Evolutionary conservation across 1,140 invertebrate genomes (phyloP).

Genomic region (Atopsyche davidsoni): DNA sequence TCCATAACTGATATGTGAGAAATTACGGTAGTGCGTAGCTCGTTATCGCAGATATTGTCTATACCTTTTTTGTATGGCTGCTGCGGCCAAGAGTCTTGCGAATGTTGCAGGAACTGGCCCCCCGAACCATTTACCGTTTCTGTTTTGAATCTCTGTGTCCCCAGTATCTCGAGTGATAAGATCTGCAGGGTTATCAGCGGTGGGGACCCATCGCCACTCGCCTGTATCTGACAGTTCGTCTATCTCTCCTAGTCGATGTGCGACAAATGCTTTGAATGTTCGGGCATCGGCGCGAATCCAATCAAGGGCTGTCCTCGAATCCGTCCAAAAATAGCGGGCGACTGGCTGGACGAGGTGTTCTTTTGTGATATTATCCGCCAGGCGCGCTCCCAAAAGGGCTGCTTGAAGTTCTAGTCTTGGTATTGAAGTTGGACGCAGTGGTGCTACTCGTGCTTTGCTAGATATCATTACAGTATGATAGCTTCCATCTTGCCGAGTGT

Average conservation of each 20-base stretch:
- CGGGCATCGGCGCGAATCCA: slow-evolving; percentile 33
- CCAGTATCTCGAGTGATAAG: slow-evolving; percentile 21
- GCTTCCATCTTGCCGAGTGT: no score
- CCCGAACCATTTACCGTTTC: slow-evolving; percentile 1
- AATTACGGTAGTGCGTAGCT: no score
- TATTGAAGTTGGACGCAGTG: slow-evolving; percentile 27
- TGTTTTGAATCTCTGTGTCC: background rate
- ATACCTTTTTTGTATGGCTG: no score
- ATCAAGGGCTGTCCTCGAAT: slow-evolving; percentile 31
- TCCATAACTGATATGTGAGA: no score
- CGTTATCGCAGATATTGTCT: no score
- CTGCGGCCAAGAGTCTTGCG: no score
- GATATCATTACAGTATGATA: no score
- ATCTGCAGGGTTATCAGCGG: slow-evolving; percentile 34
- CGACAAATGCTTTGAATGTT: slow-evolving; percentile 30
- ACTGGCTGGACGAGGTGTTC: slow-evolving; percentile 19
- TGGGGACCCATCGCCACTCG: slow-evolving; percentile 33
- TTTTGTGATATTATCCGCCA: slow-evolving; percentile 16
- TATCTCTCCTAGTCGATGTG: slow-evolving; percentile 33
- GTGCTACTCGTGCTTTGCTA: slow-evolving; percentile 30
- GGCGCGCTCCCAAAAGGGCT: slow-evolving; percentile 28
- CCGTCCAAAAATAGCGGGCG: slow-evolving; percentile 29
- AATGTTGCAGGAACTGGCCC: no score
- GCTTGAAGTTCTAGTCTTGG: slow-evolving; percentile 32
- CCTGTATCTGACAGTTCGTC: slow-evolving; percentile 25